These are phyloP conservation scores for Therioaphis trifolii DNA, from an alignment of 2,888 invertebrate species.

Conservation along the genomic window DNA sequence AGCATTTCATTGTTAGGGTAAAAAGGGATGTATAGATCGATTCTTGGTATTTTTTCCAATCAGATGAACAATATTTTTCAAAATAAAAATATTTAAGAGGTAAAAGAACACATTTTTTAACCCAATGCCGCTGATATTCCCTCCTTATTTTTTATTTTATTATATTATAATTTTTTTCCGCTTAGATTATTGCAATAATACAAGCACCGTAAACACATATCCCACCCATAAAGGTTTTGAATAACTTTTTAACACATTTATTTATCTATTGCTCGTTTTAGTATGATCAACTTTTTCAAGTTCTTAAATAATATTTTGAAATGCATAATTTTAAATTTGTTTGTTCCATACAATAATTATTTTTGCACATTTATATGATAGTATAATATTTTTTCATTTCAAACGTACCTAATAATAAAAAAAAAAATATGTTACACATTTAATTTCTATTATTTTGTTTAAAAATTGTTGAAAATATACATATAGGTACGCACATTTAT, in stretches of 20 bases:
- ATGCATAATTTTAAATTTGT: too few relatives aligned
- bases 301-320: too few relatives aligned
- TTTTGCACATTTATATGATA: too few relatives aligned
- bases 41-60: conserved; percentile 59
- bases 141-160: neutral
- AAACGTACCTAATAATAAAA: too few relatives aligned
- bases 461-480: too few relatives aligned
- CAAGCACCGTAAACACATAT: conserved; percentile 3
- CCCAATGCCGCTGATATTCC: conserved; percentile 13
- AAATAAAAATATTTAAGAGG: conserved; percentile 58
- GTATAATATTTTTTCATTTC: too few relatives aligned
- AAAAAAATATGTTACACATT: too few relatives aligned
- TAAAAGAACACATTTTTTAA: conserved; percentile 52
- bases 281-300: too few relatives aligned
- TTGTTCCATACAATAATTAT: too few relatives aligned
- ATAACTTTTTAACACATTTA: too few relatives aligned
- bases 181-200: conserved; percentile 13
- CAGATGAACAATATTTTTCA: conserved; percentile 61
- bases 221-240: conserved; percentile 34
- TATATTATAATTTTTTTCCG: neutral
- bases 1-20: conserved; percentile 48
- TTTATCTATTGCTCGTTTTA: neutral
- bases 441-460: too few relatives aligned
- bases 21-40: conserved; percentile 59
- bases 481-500: too few relatives aligned